Percentiles rank a stretch among this genome's conserved stretches.
Evolutionary conservation across 2,888 invertebrate species (phyloP).

Genomic region (Acrobasis consociella): DNA sequence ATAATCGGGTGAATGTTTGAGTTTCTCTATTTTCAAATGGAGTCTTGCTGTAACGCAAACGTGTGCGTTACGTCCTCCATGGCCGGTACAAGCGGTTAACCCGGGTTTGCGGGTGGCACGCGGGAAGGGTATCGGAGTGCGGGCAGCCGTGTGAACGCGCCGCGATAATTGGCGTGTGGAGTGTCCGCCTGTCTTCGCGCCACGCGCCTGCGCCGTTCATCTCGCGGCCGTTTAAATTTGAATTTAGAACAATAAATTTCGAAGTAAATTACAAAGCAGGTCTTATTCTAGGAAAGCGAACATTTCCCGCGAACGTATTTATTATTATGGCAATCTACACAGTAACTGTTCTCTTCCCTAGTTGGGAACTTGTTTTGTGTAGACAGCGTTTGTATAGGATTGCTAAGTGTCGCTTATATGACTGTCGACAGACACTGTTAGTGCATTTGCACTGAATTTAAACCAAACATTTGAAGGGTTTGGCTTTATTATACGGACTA

Average conservation of each 20-base stretch:
- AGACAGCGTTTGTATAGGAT: neutral
- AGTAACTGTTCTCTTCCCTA: conserved; percentile 8
- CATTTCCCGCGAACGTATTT: conserved; percentile 19
- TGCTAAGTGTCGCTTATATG: neutral
- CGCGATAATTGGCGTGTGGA: conserved; percentile 77
- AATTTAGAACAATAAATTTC: conserved; percentile 60
- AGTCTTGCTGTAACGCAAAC: conserved; percentile 53
- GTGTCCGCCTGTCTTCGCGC: conserved; percentile 71
- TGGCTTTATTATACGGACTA: neutral
- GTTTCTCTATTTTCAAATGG: conserved; percentile 81
- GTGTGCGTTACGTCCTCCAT: conserved; percentile 51
- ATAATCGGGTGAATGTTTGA: conserved; percentile 77
- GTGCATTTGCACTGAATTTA: neutral
- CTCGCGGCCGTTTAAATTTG: conserved; percentile 57
- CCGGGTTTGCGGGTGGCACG: conserved; percentile 47
- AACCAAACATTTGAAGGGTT: neutral
- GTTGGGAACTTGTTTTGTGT: conserved; percentile 8
- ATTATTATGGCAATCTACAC: conserved; percentile 12
- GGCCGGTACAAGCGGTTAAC: conserved; percentile 38
- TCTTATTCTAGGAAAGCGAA: conserved; percentile 27
- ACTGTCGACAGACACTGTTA: neutral
- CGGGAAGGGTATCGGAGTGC: conserved; percentile 54
- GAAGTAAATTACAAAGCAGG: conserved; percentile 36
- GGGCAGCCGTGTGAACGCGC: conserved; percentile 68
- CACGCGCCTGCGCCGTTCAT: conserved; percentile 65